Percentiles rank a stretch among this genome's conserved stretches.
phyloP scores from a whole-genome alignment of 2,888 invertebrate genomes.

The Acrobasis consociella region DNA sequence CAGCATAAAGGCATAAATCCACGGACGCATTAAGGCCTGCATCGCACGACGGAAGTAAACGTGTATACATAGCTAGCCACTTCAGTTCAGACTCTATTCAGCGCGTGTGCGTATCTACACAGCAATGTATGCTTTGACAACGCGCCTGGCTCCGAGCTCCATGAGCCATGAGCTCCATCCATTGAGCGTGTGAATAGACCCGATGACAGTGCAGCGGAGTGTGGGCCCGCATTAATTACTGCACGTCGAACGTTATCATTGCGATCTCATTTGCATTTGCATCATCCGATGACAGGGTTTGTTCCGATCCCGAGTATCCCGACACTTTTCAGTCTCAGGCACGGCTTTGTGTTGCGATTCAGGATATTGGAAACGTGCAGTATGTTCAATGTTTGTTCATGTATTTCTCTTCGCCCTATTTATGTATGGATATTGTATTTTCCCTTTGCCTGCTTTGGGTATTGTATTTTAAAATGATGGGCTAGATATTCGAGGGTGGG shows the following conservation, averaged over 20 bases:
- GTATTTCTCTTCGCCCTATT: no score
- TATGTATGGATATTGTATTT: no score
- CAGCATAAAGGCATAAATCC: slow-evolving; percentile 22
- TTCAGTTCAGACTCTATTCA: slow-evolving; percentile 77
- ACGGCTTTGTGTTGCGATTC: background rate
- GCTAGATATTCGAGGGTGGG: no score
- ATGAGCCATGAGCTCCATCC: no score
- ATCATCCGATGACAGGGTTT: slow-evolving; percentile 46
- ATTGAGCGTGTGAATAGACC: slow-evolving; percentile 72
- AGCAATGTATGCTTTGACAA: slow-evolving; percentile 63
- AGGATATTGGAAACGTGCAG: slow-evolving; percentile 5
- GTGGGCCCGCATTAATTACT: slow-evolving; percentile 75
- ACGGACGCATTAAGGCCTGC: slow-evolving; percentile 23
- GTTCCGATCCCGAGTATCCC: slow-evolving; percentile 19
- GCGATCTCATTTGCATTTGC: slow-evolving; percentile 59
- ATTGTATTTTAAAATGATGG: no score
- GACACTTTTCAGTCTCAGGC: background rate
- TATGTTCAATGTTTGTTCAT: slow-evolving; percentile 1
- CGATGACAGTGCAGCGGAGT: slow-evolving; percentile 63
- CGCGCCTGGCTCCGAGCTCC: slow-evolving; percentile 45
- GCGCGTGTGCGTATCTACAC: slow-evolving; percentile 56
- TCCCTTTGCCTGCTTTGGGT: no score
- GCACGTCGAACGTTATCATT: slow-evolving; percentile 51
- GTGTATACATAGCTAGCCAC: slow-evolving; percentile 40
- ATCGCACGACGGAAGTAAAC: slow-evolving; percentile 64